A percentile compares a stretch with the other conserved stretches of the same genome.
Conservation (phyloP, 1,140 invertebrate genomes). For the Chironomus striatipennis region DNA sequence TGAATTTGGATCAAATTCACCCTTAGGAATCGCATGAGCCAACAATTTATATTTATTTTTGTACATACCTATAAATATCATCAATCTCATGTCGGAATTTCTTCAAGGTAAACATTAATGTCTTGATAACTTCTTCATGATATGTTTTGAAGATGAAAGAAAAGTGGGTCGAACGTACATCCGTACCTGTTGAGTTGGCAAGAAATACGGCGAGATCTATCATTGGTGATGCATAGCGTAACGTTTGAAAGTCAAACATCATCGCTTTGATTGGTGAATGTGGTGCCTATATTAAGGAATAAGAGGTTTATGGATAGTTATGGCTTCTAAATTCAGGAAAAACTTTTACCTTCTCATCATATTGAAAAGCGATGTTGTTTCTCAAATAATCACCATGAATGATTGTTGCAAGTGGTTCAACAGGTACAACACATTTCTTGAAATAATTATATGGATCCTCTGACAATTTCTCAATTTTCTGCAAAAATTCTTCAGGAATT, state of each 20-base stretch:
- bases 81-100: slow-evolving; percentile 7
- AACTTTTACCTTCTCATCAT: slow-evolving; percentile 26
- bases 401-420: slow-evolving; percentile 34
- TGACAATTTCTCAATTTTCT: slow-evolving; percentile 27
- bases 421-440: slow-evolving; percentile 30
- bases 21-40: neutral
- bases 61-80: slow-evolving; percentile 12
- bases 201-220: slow-evolving; percentile 34
- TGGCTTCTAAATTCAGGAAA: neutral
- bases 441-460: slow-evolving; percentile 29
- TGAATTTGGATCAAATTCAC: neutral
- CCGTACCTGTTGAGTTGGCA: slow-evolving; percentile 30
- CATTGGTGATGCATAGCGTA: slow-evolving; percentile 36
- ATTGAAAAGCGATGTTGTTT: slow-evolving; percentile 36
- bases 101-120: slow-evolving; percentile 25
- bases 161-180: slow-evolving; percentile 33
- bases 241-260: slow-evolving; percentile 40
- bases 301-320: neutral
- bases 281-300: neutral
- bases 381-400: slow-evolving; percentile 37
- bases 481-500: slow-evolving; percentile 31
- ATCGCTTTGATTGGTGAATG: slow-evolving; percentile 32
- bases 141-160: slow-evolving; percentile 34
- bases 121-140: slow-evolving; percentile 28
- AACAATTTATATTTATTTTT: neutral